Base-by-base conservation (phyloP, 1,140 invertebrate species). In the Ditylenchus dipsaci region DNA sequence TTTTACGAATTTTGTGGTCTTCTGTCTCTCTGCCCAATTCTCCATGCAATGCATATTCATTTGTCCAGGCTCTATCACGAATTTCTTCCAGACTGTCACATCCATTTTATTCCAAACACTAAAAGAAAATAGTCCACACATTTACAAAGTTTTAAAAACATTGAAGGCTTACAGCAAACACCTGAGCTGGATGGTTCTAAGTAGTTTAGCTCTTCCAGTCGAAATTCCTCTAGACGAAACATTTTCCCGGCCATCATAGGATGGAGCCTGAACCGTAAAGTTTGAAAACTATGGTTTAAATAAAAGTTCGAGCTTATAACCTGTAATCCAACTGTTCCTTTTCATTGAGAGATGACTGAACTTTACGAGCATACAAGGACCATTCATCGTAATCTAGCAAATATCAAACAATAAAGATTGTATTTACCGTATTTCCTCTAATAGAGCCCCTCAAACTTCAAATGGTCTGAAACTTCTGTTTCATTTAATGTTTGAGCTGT, bases 31-130 rank as follows among this genome's bases (percentile, higher is more conserved):
- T 19, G 9, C 78, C 78, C 17, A 80, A 49, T 49, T 74, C 61
- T 17, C 69, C 79, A 19, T 73, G 71, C 21, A 80, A 27, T 19
- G 61, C 29, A 64, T 80, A 80, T 9, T 68, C 61, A 65, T 82
- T 83, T 0, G 74, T 45, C 80, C 76, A 83, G 0, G 70, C 68
- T 19, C 67, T 61, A 26, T 77, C 59, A 33, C 74, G 66, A 0
- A 81, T 23, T 45, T 43, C 59, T 0, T 77, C 71, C 43, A 80
- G 33, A 3, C 65, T 26, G 45, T 80, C 80, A 38, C 70, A 72
- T 17, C 67, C 80, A 58, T 70, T 80, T 80, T 1, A 80, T 65
- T 19, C 75, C 79, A 53, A 80, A 71, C 30, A 82, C 78, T 80
- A 42, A 61, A 79, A 73, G 23, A 13, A 17, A 21, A 13, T 23